These are phyloP conservation scores for Manis crassicaudata DNA, from an alignment of 2,797 vertebrate species.

Conservation along the genomic window DNA sequence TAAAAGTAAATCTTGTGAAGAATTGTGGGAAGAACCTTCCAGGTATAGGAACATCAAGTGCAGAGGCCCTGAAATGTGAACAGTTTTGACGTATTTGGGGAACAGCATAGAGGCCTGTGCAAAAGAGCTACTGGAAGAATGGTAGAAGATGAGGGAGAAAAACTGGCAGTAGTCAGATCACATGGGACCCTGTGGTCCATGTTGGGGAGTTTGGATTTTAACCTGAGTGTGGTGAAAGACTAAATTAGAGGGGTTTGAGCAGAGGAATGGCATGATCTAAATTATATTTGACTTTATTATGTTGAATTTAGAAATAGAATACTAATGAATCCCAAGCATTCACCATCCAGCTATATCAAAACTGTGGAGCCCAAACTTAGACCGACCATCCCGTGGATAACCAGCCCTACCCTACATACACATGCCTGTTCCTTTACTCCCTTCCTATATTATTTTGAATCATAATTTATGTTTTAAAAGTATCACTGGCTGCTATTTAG, in stretches of 20 bases:
- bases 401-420: neutral
- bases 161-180: neutral
- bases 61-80: neutral
- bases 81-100: neutral
- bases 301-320: neutral
- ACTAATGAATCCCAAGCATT: neutral
- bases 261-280: neutral
- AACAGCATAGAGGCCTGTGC: neutral
- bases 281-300: constrained; percentile 11
- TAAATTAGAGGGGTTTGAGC: neutral
- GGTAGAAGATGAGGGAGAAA: neutral
- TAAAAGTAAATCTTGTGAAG: constrained; percentile 7
- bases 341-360: neutral
- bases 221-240: neutral
- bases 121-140: neutral
- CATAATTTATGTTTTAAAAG: constrained; percentile 9
- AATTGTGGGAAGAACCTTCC: constrained; percentile 20
- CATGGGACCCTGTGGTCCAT: neutral
- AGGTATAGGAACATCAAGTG: neutral
- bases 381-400: neutral
- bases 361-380: neutral
- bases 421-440: neutral
- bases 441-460: constrained; percentile 16
- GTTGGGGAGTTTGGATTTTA: constrained; percentile 34
- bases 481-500: neutral